Conservation (phyloP, 2,888 invertebrate species). For the Cephus nigrinus region DNA sequence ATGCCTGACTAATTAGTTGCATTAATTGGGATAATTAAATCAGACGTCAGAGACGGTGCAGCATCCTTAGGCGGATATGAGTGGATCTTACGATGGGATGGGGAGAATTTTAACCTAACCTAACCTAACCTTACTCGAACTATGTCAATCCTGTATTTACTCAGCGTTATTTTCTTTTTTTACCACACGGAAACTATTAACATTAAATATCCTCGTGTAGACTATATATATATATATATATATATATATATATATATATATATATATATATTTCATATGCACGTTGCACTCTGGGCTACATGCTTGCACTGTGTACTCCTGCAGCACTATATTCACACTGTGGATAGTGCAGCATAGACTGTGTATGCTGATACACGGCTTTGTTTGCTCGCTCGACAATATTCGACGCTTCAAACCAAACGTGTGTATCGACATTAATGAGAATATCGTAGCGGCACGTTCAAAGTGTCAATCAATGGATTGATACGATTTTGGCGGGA, state of each 20-base stretch:
- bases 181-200: background rate
- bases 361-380: background rate
- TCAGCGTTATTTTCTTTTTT: background rate
- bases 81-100: background rate
- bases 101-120: too few species aligned
- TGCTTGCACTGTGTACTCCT: background rate
- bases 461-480: background rate
- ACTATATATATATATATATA: background rate
- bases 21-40: constrained; percentile 2
- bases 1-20: background rate
- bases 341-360: background rate
- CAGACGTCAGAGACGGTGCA: background rate
- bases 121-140: background rate
- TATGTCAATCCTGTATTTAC: background rate
- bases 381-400: background rate
- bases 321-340: background rate
- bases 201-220: background rate
- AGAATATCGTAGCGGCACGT: background rate
- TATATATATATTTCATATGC: background rate
- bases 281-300: background rate
- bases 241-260: background rate
- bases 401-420: background rate
- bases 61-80: background rate
- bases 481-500: background rate
- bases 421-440: background rate